Evolutionary conservation across 2,888 invertebrate species (phyloP).

Genomic region (Drosophila borborema): DNA sequence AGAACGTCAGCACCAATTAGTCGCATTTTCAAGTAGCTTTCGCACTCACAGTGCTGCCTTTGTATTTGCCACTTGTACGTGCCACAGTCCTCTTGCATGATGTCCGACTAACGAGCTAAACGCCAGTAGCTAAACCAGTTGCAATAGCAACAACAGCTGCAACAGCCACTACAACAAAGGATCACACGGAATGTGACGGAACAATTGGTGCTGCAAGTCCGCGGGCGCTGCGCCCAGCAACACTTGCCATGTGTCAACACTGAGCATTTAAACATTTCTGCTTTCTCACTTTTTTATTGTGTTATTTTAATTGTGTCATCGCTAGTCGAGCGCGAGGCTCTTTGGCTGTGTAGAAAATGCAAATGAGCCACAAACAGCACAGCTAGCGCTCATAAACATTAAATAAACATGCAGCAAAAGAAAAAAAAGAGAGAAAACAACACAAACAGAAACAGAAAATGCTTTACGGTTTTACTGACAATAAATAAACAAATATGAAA

Average conservation of each 20-base stretch:
- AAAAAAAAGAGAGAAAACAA: constrained; percentile 24
- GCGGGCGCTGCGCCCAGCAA: constrained; percentile 45
- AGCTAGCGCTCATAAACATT: constrained; percentile 46
- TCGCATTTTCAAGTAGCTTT: constrained; percentile 74
- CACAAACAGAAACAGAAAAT: constrained; percentile 2
- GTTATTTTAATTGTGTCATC: constrained; percentile 59
- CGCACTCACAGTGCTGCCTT: constrained; percentile 45
- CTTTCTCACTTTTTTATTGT: constrained; percentile 31
- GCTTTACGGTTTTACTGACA: constrained; percentile 41
- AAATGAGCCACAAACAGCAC: constrained; percentile 58
- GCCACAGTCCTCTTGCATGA: constrained; percentile 55
- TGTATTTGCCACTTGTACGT: constrained; percentile 57
- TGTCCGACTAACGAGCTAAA: constrained; percentile 69
- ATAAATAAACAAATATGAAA: constrained; percentile 69
- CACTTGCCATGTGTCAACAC: constrained; percentile 72
- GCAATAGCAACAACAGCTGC: constrained; percentile 30
- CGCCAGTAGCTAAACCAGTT: constrained; percentile 43
- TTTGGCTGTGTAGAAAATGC: constrained; percentile 40
- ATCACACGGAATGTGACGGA: constrained; percentile 38
- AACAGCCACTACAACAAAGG: constrained; percentile 24
- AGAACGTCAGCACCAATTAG: constrained; percentile 69
- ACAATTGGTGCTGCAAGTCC: constrained; percentile 60
- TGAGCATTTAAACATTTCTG: constrained; percentile 47
- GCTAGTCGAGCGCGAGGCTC: constrained; percentile 6
- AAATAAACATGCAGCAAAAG: constrained; percentile 29